Evolutionary conservation across 2,113 vertebrate genomes (phyloP).

Genomic region (Salvator merianae): DNA sequence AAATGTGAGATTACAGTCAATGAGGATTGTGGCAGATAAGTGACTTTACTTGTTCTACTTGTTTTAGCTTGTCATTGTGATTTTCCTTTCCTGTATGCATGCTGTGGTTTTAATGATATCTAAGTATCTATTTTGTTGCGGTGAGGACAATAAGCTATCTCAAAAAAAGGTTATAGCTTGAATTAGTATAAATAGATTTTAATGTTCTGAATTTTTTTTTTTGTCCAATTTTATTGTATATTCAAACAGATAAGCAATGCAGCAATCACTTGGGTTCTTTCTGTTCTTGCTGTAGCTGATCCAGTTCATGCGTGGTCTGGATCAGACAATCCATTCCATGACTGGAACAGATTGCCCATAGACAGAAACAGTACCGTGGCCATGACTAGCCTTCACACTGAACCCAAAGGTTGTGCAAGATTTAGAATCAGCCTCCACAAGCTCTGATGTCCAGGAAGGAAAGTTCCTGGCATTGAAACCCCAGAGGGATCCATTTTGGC

Average conservation of each 20-base stretch:
- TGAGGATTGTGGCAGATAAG: background rate
- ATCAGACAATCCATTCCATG: too few relatives aligned
- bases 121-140: background rate
- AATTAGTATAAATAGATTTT: conserved; percentile 11
- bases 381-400: too few relatives aligned
- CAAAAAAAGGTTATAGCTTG: background rate
- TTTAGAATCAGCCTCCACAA: too few relatives aligned
- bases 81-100: background rate
- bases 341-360: too few relatives aligned
- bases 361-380: too few relatives aligned
- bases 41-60: background rate
- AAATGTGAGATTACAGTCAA: background rate
- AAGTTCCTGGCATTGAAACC: too few relatives aligned
- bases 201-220: background rate
- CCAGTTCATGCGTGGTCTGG: too few relatives aligned
- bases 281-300: too few relatives aligned
- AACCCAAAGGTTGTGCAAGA: too few relatives aligned
- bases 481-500: too few relatives aligned
- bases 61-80: background rate
- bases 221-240: background rate
- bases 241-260: background rate
- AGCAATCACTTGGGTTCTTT: background rate
- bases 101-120: background rate
- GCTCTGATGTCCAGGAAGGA: too few relatives aligned
- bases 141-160: background rate